Base-by-base conservation (phyloP, 2,113 vertebrate genomes). In the Cygnus atratus region DNA sequence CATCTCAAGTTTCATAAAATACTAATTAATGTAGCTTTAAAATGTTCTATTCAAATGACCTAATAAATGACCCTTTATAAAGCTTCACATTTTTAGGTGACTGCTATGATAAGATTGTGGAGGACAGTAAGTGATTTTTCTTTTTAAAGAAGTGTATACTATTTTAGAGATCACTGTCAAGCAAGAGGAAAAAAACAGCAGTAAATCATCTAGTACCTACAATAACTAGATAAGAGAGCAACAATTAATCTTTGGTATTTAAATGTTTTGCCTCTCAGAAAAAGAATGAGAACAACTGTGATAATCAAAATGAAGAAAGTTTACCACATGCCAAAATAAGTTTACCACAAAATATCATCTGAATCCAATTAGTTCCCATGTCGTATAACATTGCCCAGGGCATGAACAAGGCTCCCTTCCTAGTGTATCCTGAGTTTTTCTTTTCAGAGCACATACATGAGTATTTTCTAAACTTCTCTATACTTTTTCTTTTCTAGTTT, bases 191-290 rank as follows among this genome's bases (percentile, higher is more conserved):
- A 72, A 84, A 86, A 84, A 4, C 22, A 86, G 54, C 65, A 94
- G 66, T 87, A 92, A 90, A 94, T 95, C 83, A 96, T 31, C 12
- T 21, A 87, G 66, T 66, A 93, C 70, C 73, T 94, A 87, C 83
- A 94, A 78, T 54, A 96, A 75, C 76, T 84, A 95, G 80, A 93
- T 94, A 93, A 95, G 71, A 96, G 18, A 88, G 44, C 24, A 96
- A 75, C 88, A 96, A 94, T 94, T 95, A 96, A 93, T 90, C 79
- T 84, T 91, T 50, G 21, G 11, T 85, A 92, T 85, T 91, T 79
- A 96, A 95, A 48, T 87, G 88, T 90, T 95, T 78, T 95, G 86
- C 83, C 74, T 75, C 70, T 82, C 83, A 94, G 93, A 83, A 93
- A 78, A 95, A 78, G 68, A 57, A 59, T 10, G 54, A 85, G 63